Base-by-base conservation (phyloP, 2,888 invertebrate genomes). In the Timandra comae region DNA sequence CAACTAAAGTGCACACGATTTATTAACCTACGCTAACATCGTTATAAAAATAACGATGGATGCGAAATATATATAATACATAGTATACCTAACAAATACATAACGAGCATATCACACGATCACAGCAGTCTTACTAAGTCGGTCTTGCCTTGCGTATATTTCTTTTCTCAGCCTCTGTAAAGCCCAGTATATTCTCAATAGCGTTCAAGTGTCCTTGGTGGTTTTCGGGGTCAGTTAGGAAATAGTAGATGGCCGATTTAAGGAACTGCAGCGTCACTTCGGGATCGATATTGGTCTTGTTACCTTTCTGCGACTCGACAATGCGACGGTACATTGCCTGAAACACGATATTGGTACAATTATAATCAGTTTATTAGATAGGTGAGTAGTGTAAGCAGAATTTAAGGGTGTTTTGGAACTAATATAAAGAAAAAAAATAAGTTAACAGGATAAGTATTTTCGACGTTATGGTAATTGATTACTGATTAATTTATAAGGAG, bases 191-290 rank as follows among this genome's bases (percentile, higher is more conserved):
- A 71, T 95, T 96, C 75, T 96, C 94, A 49, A 97, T 96, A 30
- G 96, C 97, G 59, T 91, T 91, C 38, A 97, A 87, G 69, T 97
- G 97, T 8, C 95, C 94, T 56, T 93, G 93, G 33, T 93, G 92
- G 64, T 96, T 95, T 68, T 96, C 95, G 52, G 91, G 92, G 67
- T 96, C 96, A 2, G 96, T 94, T 37, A 97, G 87, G 76, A 96
- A 97, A 72, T 97, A 96, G 73, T 95, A 97, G 59, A 97, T 90
- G 32, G 97, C 96, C 41, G 96, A 96, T 79, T 96, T 96, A 43
- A 97, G 88, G 82, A 97, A 97, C 75, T 95, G 95, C 61, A 97
- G 85, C 10, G 95, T 96, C 48, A 96, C 92, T 78, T 95, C 95
- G n/a, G 96, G 95, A 80, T 96, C 96, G 35, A 94, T 90, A 51